These are phyloP conservation scores for Sphinx pinastri DNA, from an alignment of 2,888 invertebrate species.

Conservation along the genomic window DNA sequence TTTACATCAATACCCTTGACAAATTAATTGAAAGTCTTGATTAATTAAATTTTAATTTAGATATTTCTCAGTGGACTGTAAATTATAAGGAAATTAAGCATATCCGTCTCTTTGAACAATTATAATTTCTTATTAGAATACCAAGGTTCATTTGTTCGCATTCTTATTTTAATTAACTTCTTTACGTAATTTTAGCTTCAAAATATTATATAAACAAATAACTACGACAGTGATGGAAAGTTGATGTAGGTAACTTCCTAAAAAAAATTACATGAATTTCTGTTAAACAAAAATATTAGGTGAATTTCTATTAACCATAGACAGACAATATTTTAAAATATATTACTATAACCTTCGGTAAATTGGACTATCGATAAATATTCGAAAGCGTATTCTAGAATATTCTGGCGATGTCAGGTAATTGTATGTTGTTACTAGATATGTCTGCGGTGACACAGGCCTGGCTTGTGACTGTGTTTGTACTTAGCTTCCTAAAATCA, in stretches of 20 bases:
- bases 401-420: conserved; percentile 1
- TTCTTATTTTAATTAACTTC: too few relatives aligned
- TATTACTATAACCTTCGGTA: too few relatives aligned
- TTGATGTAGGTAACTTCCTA: too few relatives aligned
- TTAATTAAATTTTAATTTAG: not conserved
- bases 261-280: too few relatives aligned
- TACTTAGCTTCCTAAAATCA: not conserved
- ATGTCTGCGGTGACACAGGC: conserved; percentile 11
- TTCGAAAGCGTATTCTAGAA: not conserved
- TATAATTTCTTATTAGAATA: not conserved
- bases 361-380: not conserved
- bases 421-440: not conserved
- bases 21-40: conserved; percentile 13
- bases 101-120: not conserved
- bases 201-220: too few relatives aligned
- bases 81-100: not conserved
- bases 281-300: too few relatives aligned
- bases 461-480: not conserved
- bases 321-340: too few relatives aligned
- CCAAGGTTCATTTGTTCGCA: too few relatives aligned
- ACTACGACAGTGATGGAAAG: too few relatives aligned
- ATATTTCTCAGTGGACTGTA: not conserved
- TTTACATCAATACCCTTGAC: conserved; percentile 7
- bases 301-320: too few relatives aligned
- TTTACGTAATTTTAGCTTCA: too few relatives aligned